These are phyloP conservation scores for Araneus ventricosus DNA, from an alignment of 1,140 invertebrate species.

Conservation along the genomic window DNA sequence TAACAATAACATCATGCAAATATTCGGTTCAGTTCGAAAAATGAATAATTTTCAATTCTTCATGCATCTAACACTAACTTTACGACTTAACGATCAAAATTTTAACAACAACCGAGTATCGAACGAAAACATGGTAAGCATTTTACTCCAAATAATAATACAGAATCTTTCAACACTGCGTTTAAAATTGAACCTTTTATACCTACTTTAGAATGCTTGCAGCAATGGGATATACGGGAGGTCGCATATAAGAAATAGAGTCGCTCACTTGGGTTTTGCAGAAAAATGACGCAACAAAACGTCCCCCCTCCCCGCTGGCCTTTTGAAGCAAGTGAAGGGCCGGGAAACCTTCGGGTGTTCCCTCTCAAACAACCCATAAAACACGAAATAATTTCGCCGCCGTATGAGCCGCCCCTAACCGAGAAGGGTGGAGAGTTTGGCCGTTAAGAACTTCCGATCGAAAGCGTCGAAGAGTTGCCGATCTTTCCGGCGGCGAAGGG, in stretches of 20 bases:
- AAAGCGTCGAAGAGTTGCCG: background rate
- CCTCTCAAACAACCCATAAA: background rate
- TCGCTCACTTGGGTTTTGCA: background rate
- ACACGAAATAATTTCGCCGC: background rate
- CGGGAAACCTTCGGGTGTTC: slow-evolving; percentile 19
- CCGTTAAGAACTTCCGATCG: background rate
- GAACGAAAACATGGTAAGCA: background rate
- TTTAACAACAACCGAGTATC: background rate
- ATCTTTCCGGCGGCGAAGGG: background rate
- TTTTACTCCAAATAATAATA: background rate
- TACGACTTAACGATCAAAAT: too few relatives aligned
- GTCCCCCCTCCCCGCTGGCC: slow-evolving; percentile 26
- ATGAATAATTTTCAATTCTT: too few relatives aligned
- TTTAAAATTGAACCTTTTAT: background rate
- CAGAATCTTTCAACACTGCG: background rate
- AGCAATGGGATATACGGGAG: background rate
- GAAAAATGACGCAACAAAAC: background rate
- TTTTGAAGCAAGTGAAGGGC: slow-evolving; percentile 12
- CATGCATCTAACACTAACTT: too few relatives aligned
- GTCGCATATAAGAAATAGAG: background rate
- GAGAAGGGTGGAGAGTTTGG: background rate
- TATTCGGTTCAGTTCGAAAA: too few relatives aligned
- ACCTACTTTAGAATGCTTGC: background rate
- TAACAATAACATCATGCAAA: too few relatives aligned
- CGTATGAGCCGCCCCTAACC: background rate